Percentiles rank a stretch among this genome's conserved stretches.
These are phyloP conservation scores for Festucalex cinctus DNA, from an alignment of 2,113 vertebrate species.

Conservation along the genomic window DNA sequence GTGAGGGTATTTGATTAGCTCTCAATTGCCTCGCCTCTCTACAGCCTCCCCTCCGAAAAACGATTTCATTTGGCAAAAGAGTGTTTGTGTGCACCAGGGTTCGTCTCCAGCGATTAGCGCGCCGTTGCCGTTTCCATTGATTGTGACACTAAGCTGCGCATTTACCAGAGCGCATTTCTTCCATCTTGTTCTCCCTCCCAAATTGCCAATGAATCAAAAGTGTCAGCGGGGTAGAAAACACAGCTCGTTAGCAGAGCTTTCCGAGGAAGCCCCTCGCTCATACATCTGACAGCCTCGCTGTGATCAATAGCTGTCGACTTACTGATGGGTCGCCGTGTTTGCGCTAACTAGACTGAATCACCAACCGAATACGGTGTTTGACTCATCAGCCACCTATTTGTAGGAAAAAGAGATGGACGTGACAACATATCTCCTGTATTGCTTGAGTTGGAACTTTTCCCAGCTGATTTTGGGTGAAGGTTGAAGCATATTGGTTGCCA, in stretches of 20 bases:
- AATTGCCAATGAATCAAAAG: conserved; percentile 58
- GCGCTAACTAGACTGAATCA: conserved; percentile 32
- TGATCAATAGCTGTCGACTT: conserved; percentile 65
- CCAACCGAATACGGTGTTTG: conserved; percentile 29
- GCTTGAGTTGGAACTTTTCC: too few relatives aligned
- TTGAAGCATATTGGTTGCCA: too few relatives aligned
- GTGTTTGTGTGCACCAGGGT: conserved; percentile 10
- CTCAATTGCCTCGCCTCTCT: conserved; percentile 38
- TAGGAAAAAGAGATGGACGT: background rate
- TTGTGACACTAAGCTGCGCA: conserved; percentile 59
- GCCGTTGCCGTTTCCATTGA: conserved; percentile 53
- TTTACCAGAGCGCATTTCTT: conserved; percentile 48
- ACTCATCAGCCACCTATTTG: background rate
- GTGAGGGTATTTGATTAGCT: conserved; percentile 56
- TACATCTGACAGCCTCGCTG: conserved; percentile 46
- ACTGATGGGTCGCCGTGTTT: conserved; percentile 41
- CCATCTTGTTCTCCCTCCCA: conserved; percentile 32
- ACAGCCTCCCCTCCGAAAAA: conserved; percentile 39
- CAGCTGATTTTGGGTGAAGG: too few relatives aligned
- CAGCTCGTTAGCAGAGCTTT: conserved; percentile 54
- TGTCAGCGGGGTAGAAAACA: conserved; percentile 38
- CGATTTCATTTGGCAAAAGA: conserved; percentile 20
- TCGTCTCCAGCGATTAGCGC: conserved; percentile 23
- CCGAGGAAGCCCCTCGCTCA: conserved; percentile 53
- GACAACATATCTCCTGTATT: too few relatives aligned